These are phyloP conservation scores for Caretta caretta DNA, from an alignment of 2,113 vertebrate genomes.

Conservation along the genomic window DNA sequence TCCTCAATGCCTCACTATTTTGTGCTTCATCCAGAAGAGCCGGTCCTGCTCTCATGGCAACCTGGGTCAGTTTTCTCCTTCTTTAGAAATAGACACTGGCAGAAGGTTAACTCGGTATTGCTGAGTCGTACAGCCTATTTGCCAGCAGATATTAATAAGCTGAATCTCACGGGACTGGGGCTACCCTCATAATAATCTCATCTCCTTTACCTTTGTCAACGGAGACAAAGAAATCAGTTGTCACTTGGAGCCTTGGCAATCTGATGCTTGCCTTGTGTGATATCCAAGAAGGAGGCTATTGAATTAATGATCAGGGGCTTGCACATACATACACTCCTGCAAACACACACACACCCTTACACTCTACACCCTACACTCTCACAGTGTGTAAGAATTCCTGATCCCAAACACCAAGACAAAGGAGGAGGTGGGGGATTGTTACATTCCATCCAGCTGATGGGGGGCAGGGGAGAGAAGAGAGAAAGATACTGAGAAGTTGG, in stretches of 20 bases:
- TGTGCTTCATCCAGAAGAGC: rapidly evolving
- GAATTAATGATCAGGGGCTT: slow-evolving; percentile 48
- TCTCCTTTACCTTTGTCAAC: background rate
- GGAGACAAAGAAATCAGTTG: slow-evolving; percentile 47
- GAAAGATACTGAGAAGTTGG: background rate
- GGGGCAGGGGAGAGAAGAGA: background rate
- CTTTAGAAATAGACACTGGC: background rate
- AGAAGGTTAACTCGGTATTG: background rate
- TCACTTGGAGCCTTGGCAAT: background rate
- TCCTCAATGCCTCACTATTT: background rate
- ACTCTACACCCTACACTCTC: rapidly evolving
- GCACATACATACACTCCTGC: too few relatives aligned
- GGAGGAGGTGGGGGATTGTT: background rate
- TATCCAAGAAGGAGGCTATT: background rate
- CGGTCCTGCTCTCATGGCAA: background rate
- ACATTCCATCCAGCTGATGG: background rate
- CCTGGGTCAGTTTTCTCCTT: background rate
- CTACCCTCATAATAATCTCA: background rate
- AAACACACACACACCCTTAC: background rate
- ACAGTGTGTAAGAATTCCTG: background rate
- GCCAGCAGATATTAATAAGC: background rate
- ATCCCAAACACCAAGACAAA: rapidly evolving
- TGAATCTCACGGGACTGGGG: rapidly evolving
- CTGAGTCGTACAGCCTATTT: rapidly evolving
- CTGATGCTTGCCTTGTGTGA: background rate